Evolutionary conservation across 2,113 vertebrate species (phyloP).

Genomic region (Pica pica): DNA sequence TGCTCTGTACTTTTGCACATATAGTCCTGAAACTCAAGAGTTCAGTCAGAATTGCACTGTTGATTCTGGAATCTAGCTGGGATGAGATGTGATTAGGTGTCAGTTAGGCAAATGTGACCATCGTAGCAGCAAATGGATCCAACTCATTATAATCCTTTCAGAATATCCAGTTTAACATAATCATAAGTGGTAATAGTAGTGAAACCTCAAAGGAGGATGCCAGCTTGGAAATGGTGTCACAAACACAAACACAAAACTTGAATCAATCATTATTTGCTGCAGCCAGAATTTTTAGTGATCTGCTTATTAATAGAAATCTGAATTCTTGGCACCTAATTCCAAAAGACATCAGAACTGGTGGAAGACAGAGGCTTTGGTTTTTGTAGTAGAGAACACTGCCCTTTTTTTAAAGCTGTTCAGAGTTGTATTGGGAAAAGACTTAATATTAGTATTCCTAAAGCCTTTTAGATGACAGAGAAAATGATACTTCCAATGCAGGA

Average conservation of each 20-base stretch:
- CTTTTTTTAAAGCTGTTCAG: not conserved
- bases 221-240: not conserved
- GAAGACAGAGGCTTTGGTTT: not conserved
- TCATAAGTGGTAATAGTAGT: not conserved
- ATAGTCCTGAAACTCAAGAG: not conserved
- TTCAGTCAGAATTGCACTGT: not conserved
- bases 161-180: not conserved
- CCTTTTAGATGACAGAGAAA: not conserved
- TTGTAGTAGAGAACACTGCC: not conserved
- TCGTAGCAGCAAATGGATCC: not conserved
- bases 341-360: not conserved
- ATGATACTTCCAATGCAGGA: not conserved
- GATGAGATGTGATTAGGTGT: not conserved
- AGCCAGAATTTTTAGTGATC: not conserved
- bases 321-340: not conserved
- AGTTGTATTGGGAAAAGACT: not conserved
- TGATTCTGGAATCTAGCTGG: not conserved
- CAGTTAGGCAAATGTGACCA: not conserved
- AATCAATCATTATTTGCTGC: not conserved
- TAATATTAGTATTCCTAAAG: not conserved
- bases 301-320: not conserved
- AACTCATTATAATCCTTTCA: not conserved
- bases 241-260: not conserved
- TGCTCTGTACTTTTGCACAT: not conserved
- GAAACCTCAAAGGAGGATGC: not conserved